phyloP scores from a whole-genome alignment of 2,888 invertebrate genomes.

The Nematopogon swammerdamellus region DNA sequence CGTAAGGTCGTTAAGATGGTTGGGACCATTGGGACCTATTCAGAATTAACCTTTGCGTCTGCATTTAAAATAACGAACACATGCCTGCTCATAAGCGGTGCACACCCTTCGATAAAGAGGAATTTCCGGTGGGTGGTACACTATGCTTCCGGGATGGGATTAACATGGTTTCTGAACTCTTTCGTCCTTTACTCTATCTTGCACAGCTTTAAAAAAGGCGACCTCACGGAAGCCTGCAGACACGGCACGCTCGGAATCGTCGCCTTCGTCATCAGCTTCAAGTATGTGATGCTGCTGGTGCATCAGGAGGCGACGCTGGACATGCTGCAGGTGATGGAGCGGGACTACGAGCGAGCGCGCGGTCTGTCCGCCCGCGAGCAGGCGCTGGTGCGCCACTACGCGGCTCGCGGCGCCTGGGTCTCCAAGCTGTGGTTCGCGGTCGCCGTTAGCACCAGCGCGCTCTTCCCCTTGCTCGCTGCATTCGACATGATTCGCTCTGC shows the following conservation, averaged over 20 bases:
- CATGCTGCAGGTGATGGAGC: slow-evolving; percentile 20
- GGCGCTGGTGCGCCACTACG: slow-evolving; percentile 19
- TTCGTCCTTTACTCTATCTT: slow-evolving; percentile 20
- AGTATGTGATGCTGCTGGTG: slow-evolving; percentile 22
- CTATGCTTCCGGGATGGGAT: slow-evolving; percentile 12
- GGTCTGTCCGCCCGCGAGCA: slow-evolving; percentile 18
- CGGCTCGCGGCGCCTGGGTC: slow-evolving; percentile 19
- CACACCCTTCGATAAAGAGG: slow-evolving; percentile 18
- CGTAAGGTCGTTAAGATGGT: too few species aligned
- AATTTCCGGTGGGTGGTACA: slow-evolving; percentile 17
- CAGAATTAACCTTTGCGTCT: slow-evolving; percentile 16
- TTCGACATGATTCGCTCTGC: slow-evolving; percentile 22
- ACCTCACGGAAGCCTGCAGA: slow-evolving; percentile 24
- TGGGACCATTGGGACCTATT: too few species aligned
- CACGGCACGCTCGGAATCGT: slow-evolving; percentile 25
- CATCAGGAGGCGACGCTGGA: slow-evolving; percentile 17
- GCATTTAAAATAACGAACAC: slow-evolving; percentile 18
- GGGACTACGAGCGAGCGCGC: slow-evolving; percentile 22
- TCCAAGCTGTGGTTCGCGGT: slow-evolving; percentile 24
- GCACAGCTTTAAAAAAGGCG: slow-evolving; percentile 19
- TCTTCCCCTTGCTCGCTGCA: slow-evolving; percentile 27
- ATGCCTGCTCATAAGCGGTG: slow-evolving; percentile 19
- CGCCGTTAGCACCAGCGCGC: slow-evolving; percentile 15
- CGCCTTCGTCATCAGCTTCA: slow-evolving; percentile 20
- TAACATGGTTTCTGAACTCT: slow-evolving; percentile 9